phyloP scores from a whole-genome alignment of 2,113 vertebrate species.

The Lepisosteus oculatus region DNA sequence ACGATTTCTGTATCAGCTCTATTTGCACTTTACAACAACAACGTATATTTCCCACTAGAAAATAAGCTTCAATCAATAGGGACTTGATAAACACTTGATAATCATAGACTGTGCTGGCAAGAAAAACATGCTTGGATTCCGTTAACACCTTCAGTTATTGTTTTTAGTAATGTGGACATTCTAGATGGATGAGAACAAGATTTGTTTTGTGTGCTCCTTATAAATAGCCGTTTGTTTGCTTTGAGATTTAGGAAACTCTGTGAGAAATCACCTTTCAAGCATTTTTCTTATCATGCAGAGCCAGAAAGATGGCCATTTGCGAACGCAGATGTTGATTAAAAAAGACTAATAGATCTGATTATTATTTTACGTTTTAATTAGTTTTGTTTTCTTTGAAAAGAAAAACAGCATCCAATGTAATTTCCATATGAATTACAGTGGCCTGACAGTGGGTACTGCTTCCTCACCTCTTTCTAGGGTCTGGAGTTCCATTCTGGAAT shows the following conservation, averaged over 20 bases:
- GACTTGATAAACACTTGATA: neutral
- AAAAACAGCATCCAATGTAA: no score
- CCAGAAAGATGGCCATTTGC: neutral
- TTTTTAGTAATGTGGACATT: neutral
- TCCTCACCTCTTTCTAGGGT: no score
- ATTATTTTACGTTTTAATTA: neutral
- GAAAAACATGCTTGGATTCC: neutral
- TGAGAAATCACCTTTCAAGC: constrained; percentile 9
- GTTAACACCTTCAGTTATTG: neutral
- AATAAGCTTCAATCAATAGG: constrained; percentile 6
- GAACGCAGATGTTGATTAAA: neutral
- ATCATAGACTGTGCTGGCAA: neutral
- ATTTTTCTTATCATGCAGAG: neutral
- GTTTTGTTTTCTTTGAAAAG: neutral
- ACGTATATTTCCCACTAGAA: constrained; percentile 4
- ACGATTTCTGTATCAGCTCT: neutral
- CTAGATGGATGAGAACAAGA: neutral
- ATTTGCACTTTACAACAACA: neutral
- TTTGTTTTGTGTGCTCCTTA: neutral
- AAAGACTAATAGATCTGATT: neutral
- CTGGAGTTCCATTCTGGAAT: no score
- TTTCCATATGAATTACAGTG: no score
- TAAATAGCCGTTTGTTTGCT: constrained; percentile 3
- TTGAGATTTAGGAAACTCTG: neutral
- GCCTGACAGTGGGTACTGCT: no score